Conservation (phyloP, 2,797 vertebrate species). For the Potorous gilbertii region DNA sequence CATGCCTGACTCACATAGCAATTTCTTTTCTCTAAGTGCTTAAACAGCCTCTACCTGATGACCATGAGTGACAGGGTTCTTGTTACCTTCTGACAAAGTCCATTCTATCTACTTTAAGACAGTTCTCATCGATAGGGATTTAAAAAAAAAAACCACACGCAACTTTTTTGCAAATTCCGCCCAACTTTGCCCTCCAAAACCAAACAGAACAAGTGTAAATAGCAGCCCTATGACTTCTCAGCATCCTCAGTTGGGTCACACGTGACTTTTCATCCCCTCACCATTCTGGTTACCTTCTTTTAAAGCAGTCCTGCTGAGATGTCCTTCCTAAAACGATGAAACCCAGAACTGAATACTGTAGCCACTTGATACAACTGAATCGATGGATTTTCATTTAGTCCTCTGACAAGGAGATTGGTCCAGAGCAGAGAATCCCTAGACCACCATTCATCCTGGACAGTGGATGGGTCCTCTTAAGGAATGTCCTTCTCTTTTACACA, state of each 20-base stretch:
- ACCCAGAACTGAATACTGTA: neutral
- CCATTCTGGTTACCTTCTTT: neutral
- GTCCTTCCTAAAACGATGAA: neutral
- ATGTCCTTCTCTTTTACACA: neutral
- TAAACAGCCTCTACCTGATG: neutral
- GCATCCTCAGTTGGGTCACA: neutral
- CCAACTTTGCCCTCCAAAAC: neutral
- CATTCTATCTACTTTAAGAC: neutral
- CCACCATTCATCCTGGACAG: neutral
- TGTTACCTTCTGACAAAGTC: neutral
- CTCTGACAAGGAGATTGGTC: neutral
- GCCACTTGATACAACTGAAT: neutral
- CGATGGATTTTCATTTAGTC: neutral
- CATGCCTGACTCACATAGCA: no score
- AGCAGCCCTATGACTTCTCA: neutral
- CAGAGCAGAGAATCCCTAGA: neutral
- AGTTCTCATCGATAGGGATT: neutral
- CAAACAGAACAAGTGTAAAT: neutral
- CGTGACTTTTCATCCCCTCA: neutral
- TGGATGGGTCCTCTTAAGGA: neutral
- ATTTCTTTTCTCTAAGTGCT: neutral
- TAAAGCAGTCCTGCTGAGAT: neutral
- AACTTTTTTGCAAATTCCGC: neutral
- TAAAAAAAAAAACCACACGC: no score
- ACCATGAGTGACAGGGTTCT: neutral